These are phyloP conservation scores for Lophura nycthemera DNA, from an alignment of 2,113 vertebrate genomes.

Conservation along the genomic window DNA sequence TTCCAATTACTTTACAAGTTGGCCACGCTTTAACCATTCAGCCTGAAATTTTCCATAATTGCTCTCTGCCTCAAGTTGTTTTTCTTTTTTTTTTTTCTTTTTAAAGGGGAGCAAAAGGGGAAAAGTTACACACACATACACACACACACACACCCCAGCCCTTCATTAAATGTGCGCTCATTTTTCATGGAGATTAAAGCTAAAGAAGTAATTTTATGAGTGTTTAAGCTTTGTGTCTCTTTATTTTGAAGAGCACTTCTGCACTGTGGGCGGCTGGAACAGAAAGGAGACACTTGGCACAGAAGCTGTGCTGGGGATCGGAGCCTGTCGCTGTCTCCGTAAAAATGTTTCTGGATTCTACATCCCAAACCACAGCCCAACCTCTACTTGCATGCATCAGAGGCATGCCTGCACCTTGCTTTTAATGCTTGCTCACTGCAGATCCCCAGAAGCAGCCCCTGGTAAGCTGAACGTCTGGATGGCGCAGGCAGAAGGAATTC, in stretches of 20 bases:
- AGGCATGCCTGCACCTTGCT: neutral
- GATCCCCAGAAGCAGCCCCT: neutral
- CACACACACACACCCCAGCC: accelerated
- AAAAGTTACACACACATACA: neutral
- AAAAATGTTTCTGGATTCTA: neutral
- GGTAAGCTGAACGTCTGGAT: neutral
- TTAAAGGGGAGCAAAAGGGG: neutral
- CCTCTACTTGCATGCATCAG: neutral
- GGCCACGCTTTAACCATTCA: neutral
- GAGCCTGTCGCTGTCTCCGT: accelerated
- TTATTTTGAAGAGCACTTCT: neutral
- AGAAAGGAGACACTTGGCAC: neutral
- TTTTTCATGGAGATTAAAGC: neutral
- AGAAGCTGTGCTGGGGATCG: neutral
- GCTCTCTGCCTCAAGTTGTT: neutral
- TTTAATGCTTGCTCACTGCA: neutral
- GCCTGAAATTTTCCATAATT: slow-evolving; percentile 53
- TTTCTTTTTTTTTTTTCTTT: slow-evolving; percentile 45
- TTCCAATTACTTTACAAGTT: slow-evolving; percentile 33
- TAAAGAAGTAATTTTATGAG: neutral
- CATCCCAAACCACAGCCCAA: neutral
- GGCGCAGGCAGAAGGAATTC: neutral
- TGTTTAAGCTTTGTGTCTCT: neutral
- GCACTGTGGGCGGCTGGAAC: neutral
- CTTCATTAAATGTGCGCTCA: neutral